Percentiles rank a stretch among this genome's conserved stretches.
Evolutionary conservation across 2,888 invertebrate genomes (phyloP).

Genomic region (Idaea straminata): DNA sequence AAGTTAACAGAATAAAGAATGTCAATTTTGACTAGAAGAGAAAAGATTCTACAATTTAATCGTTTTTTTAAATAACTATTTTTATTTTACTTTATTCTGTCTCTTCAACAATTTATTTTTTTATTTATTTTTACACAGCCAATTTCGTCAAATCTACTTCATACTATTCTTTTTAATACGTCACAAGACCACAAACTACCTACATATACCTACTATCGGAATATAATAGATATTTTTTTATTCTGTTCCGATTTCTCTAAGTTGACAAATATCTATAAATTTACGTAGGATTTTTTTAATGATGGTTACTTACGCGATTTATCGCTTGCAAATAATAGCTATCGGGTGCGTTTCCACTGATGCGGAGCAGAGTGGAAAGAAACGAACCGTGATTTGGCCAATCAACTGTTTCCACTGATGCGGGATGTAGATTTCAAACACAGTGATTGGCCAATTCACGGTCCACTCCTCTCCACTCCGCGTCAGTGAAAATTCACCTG

Average conservation of each 20-base stretch:
- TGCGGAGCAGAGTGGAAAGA: too few relatives aligned
- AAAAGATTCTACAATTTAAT: conserved; percentile 15
- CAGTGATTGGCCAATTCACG: too few relatives aligned
- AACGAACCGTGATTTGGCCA: too few relatives aligned
- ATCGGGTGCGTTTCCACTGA: too few relatives aligned
- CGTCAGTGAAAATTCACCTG: too few relatives aligned
- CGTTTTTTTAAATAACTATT: neutral
- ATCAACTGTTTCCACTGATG: too few relatives aligned
- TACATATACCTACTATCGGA: neutral
- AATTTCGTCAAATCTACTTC: neutral
- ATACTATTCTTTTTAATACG: neutral
- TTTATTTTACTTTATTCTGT: conserved; percentile 10
- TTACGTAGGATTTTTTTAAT: too few relatives aligned
- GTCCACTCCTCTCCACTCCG: too few relatives aligned
- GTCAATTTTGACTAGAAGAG: conserved; percentile 39
- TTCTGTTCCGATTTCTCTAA: neutral
- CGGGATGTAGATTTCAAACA: too few relatives aligned
- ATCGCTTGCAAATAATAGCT: too few relatives aligned
- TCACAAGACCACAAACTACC: neutral
- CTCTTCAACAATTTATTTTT: neutral
- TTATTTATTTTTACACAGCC: neutral
- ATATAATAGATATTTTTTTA: neutral
- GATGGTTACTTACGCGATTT: too few relatives aligned
- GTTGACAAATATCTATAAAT: neutral
- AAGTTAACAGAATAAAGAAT: neutral